A percentile compares a stretch with the other conserved stretches of the same genome.
phyloP scores from a whole-genome alignment of 2,113 vertebrate species.

The Gopherus flavomarginatus region DNA sequence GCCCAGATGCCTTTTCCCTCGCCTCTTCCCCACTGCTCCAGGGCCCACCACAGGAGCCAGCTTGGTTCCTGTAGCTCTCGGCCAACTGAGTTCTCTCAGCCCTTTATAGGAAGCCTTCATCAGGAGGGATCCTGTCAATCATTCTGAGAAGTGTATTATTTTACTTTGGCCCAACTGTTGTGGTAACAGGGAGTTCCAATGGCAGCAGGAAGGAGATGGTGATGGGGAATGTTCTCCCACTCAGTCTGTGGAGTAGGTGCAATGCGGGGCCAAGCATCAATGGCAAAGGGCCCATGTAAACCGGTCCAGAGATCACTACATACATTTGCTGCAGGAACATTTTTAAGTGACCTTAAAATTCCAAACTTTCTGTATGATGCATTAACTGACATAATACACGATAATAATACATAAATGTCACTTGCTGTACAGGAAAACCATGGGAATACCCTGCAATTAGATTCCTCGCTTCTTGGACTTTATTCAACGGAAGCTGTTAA shows the following conservation, averaged over 20 bases:
- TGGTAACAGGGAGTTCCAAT: neutral
- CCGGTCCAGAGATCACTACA: neutral
- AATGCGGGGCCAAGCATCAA: neutral
- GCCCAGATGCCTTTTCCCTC: neutral
- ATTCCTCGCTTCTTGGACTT: constrained; percentile 8
- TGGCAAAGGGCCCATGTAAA: neutral
- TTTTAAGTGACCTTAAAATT: neutral
- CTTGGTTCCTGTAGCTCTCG: neutral
- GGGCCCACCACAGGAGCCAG: neutral
- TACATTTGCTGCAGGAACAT: neutral
- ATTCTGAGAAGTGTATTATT: neutral
- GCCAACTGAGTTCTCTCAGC: neutral
- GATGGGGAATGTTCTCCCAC: neutral
- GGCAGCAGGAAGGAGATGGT: neutral
- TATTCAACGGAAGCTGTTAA: neutral
- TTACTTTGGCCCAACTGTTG: neutral
- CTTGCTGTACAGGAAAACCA: neutral
- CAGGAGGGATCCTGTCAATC: neutral
- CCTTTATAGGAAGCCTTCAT: neutral
- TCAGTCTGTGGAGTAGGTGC: neutral
- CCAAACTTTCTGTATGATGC: neutral
- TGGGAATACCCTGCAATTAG: neutral
- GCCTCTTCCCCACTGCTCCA: neutral
- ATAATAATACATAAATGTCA: neutral
- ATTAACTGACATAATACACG: constrained; percentile 45